Percentiles rank a stretch among this genome's conserved stretches.
phyloP scores from a whole-genome alignment of 2,888 invertebrate species.

The Thymelicus lineola region DNA sequence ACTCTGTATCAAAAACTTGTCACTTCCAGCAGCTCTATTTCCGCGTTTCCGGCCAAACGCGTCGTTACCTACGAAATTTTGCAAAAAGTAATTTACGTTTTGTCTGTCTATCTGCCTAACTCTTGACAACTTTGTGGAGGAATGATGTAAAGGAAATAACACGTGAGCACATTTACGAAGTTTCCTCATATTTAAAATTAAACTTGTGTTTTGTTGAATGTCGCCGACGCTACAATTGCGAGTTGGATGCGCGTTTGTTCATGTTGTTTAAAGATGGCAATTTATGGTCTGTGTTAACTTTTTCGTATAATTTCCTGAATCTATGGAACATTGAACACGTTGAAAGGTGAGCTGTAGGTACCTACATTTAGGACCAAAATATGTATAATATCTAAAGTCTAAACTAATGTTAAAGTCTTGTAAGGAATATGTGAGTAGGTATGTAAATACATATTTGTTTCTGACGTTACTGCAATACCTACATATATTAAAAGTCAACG shows the following conservation, averaged over 20 bases:
- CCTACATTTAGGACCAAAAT: not conserved
- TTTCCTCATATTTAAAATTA: constrained; percentile 33
- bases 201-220: constrained; percentile 29
- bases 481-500: too few species aligned
- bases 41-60: constrained; percentile 14
- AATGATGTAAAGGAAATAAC: constrained; percentile 33
- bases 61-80: constrained; percentile 40
- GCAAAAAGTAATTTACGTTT: constrained; percentile 57
- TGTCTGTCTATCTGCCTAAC: constrained; percentile 43
- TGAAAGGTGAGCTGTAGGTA: not conserved
- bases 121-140: constrained; percentile 19
- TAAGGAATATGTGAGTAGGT: too few species aligned
- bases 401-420: too few species aligned
- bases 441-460: too few species aligned
- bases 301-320: constrained; percentile 14
- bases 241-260: constrained; percentile 14
- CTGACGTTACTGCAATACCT: too few species aligned
- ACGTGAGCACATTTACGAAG: constrained; percentile 24
- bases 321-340: not conserved
- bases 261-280: constrained; percentile 3
- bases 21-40: constrained; percentile 32
- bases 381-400: too few species aligned
- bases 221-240: constrained; percentile 3
- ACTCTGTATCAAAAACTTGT: constrained; percentile 10
- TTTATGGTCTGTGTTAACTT: constrained; percentile 6